A percentile compares a stretch with the other conserved stretches of the same genome.
Conservation (phyloP, 2,113 vertebrate species). For the Macaca mulatta region DNA sequence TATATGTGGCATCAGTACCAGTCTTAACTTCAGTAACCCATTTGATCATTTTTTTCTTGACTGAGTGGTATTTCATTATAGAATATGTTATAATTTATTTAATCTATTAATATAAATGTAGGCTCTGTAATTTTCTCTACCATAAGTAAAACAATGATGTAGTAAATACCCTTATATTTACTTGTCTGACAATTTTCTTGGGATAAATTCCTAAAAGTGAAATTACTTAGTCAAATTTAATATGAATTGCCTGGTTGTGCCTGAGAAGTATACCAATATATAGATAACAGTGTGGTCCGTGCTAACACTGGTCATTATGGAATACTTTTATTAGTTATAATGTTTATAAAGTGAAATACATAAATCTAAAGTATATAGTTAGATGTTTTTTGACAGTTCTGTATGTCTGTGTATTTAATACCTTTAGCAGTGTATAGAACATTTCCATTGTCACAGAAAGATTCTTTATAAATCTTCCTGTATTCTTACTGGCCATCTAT, state of each 20-base stretch:
- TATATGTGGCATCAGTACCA: not conserved
- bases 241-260: not conserved
- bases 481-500: not conserved
- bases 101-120: not conserved
- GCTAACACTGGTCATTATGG: not conserved
- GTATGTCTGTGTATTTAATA: not conserved
- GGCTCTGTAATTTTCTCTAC: not conserved
- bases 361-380: not conserved
- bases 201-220: not conserved
- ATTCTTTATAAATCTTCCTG: not conserved
- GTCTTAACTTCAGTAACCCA: not conserved
- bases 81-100: not conserved
- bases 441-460: not conserved
- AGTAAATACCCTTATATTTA: not conserved
- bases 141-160: not conserved
- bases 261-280: not conserved
- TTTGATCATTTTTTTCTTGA: not conserved
- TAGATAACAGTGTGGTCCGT: not conserved
- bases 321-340: not conserved
- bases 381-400: not conserved
- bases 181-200: not conserved
- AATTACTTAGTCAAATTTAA: slow-evolving; percentile 7
- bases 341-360: not conserved
- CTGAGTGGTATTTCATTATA: not conserved
- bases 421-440: not conserved